These are phyloP conservation scores for Rhynchomys soricoides DNA, from an alignment of 2,113 vertebrate genomes.

Conservation along the genomic window DNA sequence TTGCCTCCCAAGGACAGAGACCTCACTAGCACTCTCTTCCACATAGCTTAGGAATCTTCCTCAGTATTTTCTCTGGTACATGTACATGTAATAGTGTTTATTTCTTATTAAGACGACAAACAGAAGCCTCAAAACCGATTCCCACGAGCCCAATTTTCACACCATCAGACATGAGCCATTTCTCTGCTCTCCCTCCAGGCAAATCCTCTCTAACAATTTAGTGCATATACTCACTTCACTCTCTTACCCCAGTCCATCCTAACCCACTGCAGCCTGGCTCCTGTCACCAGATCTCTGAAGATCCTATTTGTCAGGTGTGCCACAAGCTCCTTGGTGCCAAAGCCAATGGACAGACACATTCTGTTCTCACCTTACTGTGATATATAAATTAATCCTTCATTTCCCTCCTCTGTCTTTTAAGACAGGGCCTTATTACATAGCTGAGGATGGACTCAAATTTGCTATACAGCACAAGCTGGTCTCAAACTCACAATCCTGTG, in stretches of 20 bases:
- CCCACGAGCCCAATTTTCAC: background rate
- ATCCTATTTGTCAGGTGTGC: background rate
- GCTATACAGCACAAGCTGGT: background rate
- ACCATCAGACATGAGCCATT: background rate
- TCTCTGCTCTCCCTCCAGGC: background rate
- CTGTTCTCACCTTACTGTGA: background rate
- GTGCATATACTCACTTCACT: background rate
- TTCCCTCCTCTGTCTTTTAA: background rate
- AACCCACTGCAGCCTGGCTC: background rate
- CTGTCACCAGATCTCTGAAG: background rate
- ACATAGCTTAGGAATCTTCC: background rate
- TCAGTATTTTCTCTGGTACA: background rate
- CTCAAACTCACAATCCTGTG: background rate
- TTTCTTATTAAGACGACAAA: conserved; percentile 27
- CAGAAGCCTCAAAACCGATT: background rate
- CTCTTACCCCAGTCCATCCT: background rate
- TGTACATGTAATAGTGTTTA: background rate
- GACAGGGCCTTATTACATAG: background rate
- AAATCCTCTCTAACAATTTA: background rate
- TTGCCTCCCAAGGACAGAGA: background rate
- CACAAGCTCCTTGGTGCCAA: background rate
- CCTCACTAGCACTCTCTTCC: background rate
- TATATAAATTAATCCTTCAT: background rate
- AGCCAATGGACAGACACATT: background rate
- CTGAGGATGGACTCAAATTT: background rate